Evolutionary conservation across 30 jellyfish, hydroid and myxozoan species (phyloP), one percentile per base, ranked within the genome.

Genomic region (Aurelia aurita complex sp. Pacific): DNA sequence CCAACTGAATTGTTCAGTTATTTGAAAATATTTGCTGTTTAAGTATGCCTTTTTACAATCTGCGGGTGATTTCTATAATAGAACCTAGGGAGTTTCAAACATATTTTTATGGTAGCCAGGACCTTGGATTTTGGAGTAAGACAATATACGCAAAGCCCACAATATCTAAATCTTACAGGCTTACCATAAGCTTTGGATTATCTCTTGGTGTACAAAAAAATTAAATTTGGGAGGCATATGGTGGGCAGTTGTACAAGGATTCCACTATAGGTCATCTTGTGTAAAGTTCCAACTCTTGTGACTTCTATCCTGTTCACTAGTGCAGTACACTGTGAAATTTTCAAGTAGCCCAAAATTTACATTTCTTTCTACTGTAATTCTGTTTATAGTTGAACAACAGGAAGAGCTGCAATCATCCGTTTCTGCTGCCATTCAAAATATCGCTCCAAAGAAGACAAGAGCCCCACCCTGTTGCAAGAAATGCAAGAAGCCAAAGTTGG

Each of bases 401-500:
- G 52, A 73, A 73, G 83, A 11, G 29, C 52, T 38, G 72, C 32
- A 38, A 14, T 42, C 83, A 38, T 57, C 64, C n/a, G 51, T 38
- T 18, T 18, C 83, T 12, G 1, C 69, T 50, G 69, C 29, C 14
- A 46, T 46, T 7, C 57, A 46, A 5, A 14, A 1, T 9, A 73
- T 73, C 69, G 23, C 34, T 10, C 53, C 33, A 19, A 38, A 34
- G n/a, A 73, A 18, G 69, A 50, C 52, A 73, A 73, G 83, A 57
- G 83, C 52, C 52, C 83, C 71, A 50, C 83, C 69, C 18, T 13
- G 32, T 38, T 73, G 87, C 57, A 54, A 54, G 64, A 57, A 77
- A 77, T 57, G 87, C 64, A 61, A 53, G 32, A 36, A 59, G 57
- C 87, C 87, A 54, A 77, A 16, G 87, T 29, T 38, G 82, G 82